These are phyloP conservation scores for Meiosimyza decipiens DNA, from an alignment of 2,888 invertebrate genomes.

Conservation along the genomic window DNA sequence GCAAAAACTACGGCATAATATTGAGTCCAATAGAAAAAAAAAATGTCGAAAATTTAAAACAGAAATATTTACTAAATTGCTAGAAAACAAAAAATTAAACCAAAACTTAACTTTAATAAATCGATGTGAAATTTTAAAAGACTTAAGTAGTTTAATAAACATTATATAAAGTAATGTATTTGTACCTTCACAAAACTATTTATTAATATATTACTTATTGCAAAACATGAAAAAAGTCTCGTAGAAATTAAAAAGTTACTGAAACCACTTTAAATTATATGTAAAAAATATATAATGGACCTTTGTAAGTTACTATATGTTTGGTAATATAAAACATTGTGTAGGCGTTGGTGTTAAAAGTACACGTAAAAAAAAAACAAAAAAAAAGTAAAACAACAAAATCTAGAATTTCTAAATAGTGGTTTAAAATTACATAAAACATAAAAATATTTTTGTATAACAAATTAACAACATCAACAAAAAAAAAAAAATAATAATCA, in stretches of 20 bases:
- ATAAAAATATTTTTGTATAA: slow-evolving; percentile 9
- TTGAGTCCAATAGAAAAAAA: background rate
- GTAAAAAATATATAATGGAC: background rate
- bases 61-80: background rate
- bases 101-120: slow-evolving; percentile 29
- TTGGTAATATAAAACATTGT: slow-evolving; percentile 6
- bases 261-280: slow-evolving; percentile 18
- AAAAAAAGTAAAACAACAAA: background rate
- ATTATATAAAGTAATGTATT: slow-evolving; percentile 28
- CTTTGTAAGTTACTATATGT: background rate
- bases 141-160: slow-evolving; percentile 27
- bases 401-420: background rate
- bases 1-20: background rate
- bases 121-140: slow-evolving; percentile 35
- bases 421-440: slow-evolving; percentile 3
- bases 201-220: slow-evolving; percentile 8
- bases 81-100: slow-evolving; percentile 2
- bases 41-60: too few species aligned
- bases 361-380: background rate
- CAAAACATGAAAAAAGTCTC: background rate
- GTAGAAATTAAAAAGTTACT: slow-evolving; percentile 15
- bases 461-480: background rate
- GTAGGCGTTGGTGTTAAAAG: slow-evolving; percentile 4
- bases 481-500: background rate
- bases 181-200: slow-evolving; percentile 33